A percentile compares a stretch with the other conserved stretches of the same genome.
Evolutionary conservation across 2,113 vertebrate species (phyloP).

Genomic region (Willisornis vidua): DNA sequence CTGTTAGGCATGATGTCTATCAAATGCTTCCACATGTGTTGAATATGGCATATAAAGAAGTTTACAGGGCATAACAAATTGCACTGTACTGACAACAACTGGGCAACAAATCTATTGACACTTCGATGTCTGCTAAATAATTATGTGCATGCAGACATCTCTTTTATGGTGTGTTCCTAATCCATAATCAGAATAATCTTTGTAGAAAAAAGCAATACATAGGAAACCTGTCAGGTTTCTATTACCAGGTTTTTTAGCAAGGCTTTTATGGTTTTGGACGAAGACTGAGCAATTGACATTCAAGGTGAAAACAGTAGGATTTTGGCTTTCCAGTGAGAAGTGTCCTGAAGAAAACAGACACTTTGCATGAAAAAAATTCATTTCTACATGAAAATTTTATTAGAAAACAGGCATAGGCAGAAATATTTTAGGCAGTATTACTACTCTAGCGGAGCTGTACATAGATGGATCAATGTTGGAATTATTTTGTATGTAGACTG

Average conservation of each 20-base stretch:
- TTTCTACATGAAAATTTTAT: background rate
- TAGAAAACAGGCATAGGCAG: background rate
- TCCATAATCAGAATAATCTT: background rate
- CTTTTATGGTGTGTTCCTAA: background rate
- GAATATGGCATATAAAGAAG: background rate
- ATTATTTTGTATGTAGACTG: slow-evolving; percentile 9
- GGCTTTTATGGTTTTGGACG: background rate
- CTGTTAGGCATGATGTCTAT: background rate
- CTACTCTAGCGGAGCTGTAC: background rate
- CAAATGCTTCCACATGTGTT: background rate
- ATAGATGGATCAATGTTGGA: background rate
- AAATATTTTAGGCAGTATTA: background rate
- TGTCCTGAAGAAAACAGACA: background rate
- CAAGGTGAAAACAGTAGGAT: background rate
- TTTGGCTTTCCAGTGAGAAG: background rate
- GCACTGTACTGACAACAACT: background rate
- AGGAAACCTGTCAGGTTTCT: background rate
- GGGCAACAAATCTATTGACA: background rate
- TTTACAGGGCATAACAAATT: background rate
- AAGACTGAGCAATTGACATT: background rate
- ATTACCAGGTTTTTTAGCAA: background rate
- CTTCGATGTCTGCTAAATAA: background rate
- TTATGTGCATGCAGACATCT: background rate
- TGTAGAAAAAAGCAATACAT: background rate
- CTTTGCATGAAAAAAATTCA: background rate